Conservation (phyloP, 2,797 vertebrate genomes). For the Cyprinodon diabolis region DNA sequence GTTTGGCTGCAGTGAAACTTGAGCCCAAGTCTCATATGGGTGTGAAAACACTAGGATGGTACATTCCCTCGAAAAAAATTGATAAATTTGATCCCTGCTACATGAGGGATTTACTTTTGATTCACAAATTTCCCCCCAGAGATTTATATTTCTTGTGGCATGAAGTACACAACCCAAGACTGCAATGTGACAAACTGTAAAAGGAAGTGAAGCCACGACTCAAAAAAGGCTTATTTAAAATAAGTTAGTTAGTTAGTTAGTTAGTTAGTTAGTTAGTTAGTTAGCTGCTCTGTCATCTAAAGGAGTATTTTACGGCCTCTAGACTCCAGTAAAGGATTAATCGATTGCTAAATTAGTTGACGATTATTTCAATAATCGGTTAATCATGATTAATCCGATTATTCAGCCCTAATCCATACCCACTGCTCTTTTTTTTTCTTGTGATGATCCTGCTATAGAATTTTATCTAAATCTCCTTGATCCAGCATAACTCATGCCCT, state of each 20-base stretch:
- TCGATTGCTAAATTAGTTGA: too few relatives aligned
- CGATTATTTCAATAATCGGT: too few relatives aligned
- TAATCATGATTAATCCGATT: too few relatives aligned
- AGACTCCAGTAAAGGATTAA: too few relatives aligned
- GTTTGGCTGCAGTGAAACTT: slow-evolving; percentile 72
- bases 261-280: neutral
- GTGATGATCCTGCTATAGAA: too few relatives aligned
- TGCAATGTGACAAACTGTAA: slow-evolving; percentile 43
- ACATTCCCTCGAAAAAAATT: slow-evolving; percentile 26
- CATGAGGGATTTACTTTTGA: slow-evolving; percentile 78
- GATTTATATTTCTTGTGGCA: slow-evolving; percentile 81
- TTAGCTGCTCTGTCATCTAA: too few relatives aligned
- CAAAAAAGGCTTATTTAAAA: neutral
- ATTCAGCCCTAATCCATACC: too few relatives aligned
- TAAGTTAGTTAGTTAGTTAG: neutral
- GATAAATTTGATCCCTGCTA: slow-evolving; percentile 76
- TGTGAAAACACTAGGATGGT: slow-evolving; percentile 64
- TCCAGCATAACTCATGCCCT: neutral
- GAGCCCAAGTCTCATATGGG: slow-evolving; percentile 71
- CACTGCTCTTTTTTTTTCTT: neutral
- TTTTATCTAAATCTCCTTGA: neutral
- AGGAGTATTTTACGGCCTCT: too few relatives aligned
- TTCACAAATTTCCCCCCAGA: slow-evolving; percentile 78
- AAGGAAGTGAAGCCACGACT: too few relatives aligned
- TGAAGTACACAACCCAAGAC: slow-evolving; percentile 59